Conservation (phyloP, 2,888 invertebrate genomes). For the Drosophila stalkeri region DNA sequence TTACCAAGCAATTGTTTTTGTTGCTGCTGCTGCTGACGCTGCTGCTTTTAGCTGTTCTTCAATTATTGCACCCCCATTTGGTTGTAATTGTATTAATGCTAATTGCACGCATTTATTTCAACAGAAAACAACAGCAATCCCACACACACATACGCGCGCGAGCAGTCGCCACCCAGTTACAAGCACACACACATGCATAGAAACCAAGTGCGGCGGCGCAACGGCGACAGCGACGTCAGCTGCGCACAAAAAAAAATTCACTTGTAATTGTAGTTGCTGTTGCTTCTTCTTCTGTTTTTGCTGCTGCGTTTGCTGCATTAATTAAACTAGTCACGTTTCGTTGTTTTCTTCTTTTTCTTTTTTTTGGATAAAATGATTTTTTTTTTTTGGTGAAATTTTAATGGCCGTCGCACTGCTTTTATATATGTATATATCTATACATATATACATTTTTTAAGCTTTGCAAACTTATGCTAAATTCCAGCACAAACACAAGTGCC, state of each 20-base stretch:
- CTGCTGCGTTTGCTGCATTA: slow-evolving; percentile 55
- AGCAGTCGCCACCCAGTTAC: slow-evolving; percentile 39
- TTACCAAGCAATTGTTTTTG: slow-evolving; percentile 63
- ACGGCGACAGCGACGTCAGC: slow-evolving; percentile 48
- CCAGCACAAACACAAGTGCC: slow-evolving; percentile 7
- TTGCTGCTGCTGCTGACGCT: slow-evolving; percentile 4
- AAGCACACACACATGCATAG: slow-evolving; percentile 16
- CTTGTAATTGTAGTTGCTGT: slow-evolving; percentile 59
- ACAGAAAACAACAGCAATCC: slow-evolving; percentile 30
- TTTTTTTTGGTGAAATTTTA: slow-evolving; percentile 56
- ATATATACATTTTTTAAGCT: neutral
- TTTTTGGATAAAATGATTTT: slow-evolving; percentile 31
- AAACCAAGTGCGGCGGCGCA: slow-evolving; percentile 47
- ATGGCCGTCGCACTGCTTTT: slow-evolving; percentile 39
- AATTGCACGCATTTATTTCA: slow-evolving; percentile 71
- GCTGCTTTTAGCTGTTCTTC: slow-evolving; percentile 45
- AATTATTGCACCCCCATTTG: slow-evolving; percentile 61
- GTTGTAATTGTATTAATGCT: slow-evolving; percentile 69
- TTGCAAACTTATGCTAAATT: slow-evolving; percentile 10
- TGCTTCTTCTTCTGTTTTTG: slow-evolving; percentile 30
- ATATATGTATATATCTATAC: neutral
- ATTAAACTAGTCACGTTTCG: slow-evolving; percentile 75
- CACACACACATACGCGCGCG: slow-evolving; percentile 1
- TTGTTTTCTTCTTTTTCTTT: slow-evolving; percentile 39
- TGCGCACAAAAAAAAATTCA: slow-evolving; percentile 56